Evolutionary conservation across 2,888 invertebrate genomes (phyloP).

Genomic region (Resseliella maxima): DNA sequence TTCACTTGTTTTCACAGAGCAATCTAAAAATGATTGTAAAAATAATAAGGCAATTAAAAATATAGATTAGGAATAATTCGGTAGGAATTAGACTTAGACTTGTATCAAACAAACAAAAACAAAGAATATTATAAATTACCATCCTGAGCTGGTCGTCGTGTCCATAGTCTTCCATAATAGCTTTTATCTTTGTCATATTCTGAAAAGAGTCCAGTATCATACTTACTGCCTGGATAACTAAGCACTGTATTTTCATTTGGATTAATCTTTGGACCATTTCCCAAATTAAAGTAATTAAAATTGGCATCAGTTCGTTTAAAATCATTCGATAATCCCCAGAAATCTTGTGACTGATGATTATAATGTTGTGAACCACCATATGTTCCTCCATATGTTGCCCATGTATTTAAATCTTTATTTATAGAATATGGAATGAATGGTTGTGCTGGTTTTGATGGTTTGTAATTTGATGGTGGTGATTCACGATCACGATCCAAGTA

Average conservation of each 20-base stretch:
- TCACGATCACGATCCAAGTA: constrained; percentile 58
- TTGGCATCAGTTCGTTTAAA: constrained; percentile 65
- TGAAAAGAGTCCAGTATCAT: constrained; percentile 61
- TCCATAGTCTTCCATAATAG: constrained; percentile 66
- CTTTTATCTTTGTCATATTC: constrained; percentile 61
- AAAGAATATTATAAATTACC: constrained; percentile 62
- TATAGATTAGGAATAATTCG: no score
- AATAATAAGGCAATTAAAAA: no score
- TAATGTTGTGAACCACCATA: constrained; percentile 69
- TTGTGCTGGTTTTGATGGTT: constrained; percentile 60
- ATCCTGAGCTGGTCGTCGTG: constrained; percentile 67
- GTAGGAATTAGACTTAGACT: no score
- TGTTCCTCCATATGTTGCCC: constrained; percentile 73
- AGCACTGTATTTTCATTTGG: constrained; percentile 68
- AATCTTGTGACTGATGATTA: constrained; percentile 65
- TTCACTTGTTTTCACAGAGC: constrained; percentile 78
- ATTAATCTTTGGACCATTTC: constrained; percentile 66
- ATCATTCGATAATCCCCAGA: constrained; percentile 70
- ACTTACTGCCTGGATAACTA: constrained; percentile 68
- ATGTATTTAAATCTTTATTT: constrained; percentile 68
- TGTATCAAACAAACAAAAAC: not conserved
- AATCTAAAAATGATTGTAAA: constrained; percentile 70
- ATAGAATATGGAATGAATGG: constrained; percentile 72
- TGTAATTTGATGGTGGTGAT: constrained; percentile 52
- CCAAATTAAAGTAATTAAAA: constrained; percentile 68